Conservation (phyloP, 2,797 vertebrate species). For the Psittacula echo region DNA sequence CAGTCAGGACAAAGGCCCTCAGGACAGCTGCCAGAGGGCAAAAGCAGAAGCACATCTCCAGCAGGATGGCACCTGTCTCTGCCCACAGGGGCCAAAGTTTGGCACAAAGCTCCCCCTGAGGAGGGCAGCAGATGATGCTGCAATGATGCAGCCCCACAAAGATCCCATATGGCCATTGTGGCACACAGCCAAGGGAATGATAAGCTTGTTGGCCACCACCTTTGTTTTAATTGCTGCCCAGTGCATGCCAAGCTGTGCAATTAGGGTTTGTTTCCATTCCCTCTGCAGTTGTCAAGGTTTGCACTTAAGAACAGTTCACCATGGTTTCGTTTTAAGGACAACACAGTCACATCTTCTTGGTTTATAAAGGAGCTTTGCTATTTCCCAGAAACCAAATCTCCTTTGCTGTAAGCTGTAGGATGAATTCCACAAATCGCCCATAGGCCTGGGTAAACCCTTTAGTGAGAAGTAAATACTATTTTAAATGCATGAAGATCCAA, state of each 20-base stretch:
- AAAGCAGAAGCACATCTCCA: background rate
- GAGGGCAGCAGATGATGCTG: background rate
- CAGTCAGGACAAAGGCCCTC: background rate
- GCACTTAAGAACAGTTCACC: background rate
- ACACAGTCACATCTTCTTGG: background rate
- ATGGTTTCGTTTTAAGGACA: background rate
- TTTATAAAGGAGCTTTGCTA: background rate
- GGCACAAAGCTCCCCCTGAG: background rate
- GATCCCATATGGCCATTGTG: rapidly evolving
- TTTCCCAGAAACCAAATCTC: background rate
- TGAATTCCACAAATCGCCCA: background rate
- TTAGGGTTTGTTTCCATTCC: background rate
- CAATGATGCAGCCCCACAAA: background rate
- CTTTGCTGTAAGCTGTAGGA: background rate
- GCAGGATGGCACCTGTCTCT: background rate
- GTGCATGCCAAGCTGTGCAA: background rate
- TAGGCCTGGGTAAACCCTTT: background rate
- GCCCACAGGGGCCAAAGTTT: background rate
- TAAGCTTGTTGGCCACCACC: background rate
- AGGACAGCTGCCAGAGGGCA: background rate
- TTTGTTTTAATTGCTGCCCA: background rate
- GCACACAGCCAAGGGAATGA: background rate
- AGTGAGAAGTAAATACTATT: background rate
- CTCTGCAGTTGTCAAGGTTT: background rate
- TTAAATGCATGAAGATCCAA: background rate